phyloP scores from a whole-genome alignment of 2,888 invertebrate genomes.

The Colletes collaris region DNA sequence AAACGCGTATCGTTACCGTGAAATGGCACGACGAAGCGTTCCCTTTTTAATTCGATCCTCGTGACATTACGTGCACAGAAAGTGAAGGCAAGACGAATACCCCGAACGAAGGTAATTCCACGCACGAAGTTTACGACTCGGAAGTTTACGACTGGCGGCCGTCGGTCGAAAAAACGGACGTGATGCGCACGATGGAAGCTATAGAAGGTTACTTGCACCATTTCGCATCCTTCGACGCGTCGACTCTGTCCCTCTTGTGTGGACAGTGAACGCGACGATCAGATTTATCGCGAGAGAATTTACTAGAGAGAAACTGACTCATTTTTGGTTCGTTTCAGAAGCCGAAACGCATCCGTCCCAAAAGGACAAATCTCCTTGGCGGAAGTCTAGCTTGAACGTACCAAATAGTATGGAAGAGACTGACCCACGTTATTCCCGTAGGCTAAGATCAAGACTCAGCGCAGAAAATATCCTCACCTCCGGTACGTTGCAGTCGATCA shows the following conservation, averaged over 20 bases:
- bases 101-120: slow-evolving; percentile 88
- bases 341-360: slow-evolving; percentile 87
- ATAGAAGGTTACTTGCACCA: slow-evolving; percentile 88
- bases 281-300: too few relatives aligned
- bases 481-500: slow-evolving; percentile 82
- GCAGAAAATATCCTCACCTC: slow-evolving; percentile 79
- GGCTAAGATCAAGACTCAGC: slow-evolving; percentile 82
- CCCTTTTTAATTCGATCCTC: neutral
- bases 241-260: too few relatives aligned
- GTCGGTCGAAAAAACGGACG: slow-evolving; percentile 91
- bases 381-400: slow-evolving; percentile 88
- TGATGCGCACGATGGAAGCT: slow-evolving; percentile 92
- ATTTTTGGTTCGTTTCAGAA: slow-evolving; percentile 83
- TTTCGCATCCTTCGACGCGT: neutral
- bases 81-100: slow-evolving; percentile 92
- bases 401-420: slow-evolving; percentile 87
- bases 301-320: too few relatives aligned
- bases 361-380: slow-evolving; percentile 91
- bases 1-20: neutral
- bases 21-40: neutral
- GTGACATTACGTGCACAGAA: slow-evolving; percentile 84
- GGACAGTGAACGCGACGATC: too few relatives aligned
- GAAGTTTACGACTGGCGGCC: slow-evolving; percentile 92
- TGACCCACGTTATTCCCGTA: slow-evolving; percentile 85
- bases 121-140: slow-evolving; percentile 84